A percentile compares a stretch with the other conserved stretches of the same genome.
Conservation (phyloP, 1,140 invertebrate genomes). For the Cotesia vestalis region DNA sequence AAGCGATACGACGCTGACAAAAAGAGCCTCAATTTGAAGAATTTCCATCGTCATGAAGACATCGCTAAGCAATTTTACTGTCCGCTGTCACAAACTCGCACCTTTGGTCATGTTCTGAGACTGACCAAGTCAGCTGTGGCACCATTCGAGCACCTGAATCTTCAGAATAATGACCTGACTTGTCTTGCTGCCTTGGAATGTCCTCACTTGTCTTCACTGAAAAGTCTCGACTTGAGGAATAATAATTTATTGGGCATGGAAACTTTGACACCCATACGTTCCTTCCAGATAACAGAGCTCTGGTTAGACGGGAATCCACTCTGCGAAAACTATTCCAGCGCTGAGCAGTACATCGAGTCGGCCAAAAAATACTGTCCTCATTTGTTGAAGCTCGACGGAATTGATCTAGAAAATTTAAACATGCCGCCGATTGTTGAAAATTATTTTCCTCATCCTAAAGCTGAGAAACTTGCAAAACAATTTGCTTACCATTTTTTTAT, state of each 20-base stretch:
- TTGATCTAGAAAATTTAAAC: constrained; percentile 41
- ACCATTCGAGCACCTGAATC: constrained; percentile 55
- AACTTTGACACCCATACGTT: constrained; percentile 45
- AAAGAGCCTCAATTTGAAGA: constrained; percentile 59
- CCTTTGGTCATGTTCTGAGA: constrained; percentile 63
- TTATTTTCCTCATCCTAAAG: constrained; percentile 44
- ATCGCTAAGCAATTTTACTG: constrained; percentile 62
- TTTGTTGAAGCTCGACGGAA: constrained; percentile 54
- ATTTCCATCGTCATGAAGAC: constrained; percentile 63
- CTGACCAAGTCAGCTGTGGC: constrained; percentile 56
- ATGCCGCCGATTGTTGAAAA: constrained; percentile 48
- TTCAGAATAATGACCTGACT: constrained; percentile 62
- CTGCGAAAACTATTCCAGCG: constrained; percentile 58
- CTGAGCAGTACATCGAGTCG: constrained; percentile 53
- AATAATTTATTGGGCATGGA: constrained; percentile 59
- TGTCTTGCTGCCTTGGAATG: constrained; percentile 56
- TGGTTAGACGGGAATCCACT: constrained; percentile 61
- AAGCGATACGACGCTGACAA: constrained; percentile 55
- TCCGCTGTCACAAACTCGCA: constrained; percentile 62
- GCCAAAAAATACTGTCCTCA: constrained; percentile 53
- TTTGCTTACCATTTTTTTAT: constrained; percentile 59
- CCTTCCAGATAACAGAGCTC: constrained; percentile 49
- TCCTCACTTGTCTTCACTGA: constrained; percentile 50
- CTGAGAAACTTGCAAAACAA: constrained; percentile 48
- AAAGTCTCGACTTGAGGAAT: constrained; percentile 62